Base-by-base conservation (phyloP, 2,797 vertebrate species). In the Poliocrania exsul region DNA sequence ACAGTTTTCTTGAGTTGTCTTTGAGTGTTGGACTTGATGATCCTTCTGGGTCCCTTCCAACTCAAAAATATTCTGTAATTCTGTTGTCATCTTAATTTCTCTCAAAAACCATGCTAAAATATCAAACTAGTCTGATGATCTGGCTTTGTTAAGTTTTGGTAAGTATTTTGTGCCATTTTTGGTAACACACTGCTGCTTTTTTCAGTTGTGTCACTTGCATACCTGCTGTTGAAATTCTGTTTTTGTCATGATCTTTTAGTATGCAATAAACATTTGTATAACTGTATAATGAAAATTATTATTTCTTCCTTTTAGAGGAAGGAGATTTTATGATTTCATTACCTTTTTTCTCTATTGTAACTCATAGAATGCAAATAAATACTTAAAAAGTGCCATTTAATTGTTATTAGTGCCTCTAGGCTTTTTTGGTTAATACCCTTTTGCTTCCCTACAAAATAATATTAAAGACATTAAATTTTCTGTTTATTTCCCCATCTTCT, bases 131-230 rank as follows among this genome's bases (percentile, higher is more conserved):
- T 47, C 23, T 50, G 24, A 38, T 24, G 13, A 53, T 42, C 11
- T 23, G 15, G 11, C 16, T 81, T 58, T 62, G 3, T 44, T 31
- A 24, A 47, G 28, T 56, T 87, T 81, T 8, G 1, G 1, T 46
- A 33, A 54, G 24, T 53, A 40, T 64, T 84, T 85, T 1, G 2
- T 49, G 1, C 1, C 16, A 10, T 29, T 81, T 83, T 72, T 58
- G 26, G 19, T 65, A 49, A n/a, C 20, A 15, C 0, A 1, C 31
- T 2, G 0, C 15, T 26, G 38, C 15, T 73, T 88, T 40, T 40
- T 49, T 71, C 9, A 10, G 4, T n/a, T 58, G 19, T 33, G 33
- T 70, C 23, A 9, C 13, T 69, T 69, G 38, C 49, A 5, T 60
- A 20, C 29, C 11, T 78, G 33, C 33, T 56, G 7, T 37, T 66